Conservation (phyloP, 1,140 invertebrate species). For the Solen grandis region DNA sequence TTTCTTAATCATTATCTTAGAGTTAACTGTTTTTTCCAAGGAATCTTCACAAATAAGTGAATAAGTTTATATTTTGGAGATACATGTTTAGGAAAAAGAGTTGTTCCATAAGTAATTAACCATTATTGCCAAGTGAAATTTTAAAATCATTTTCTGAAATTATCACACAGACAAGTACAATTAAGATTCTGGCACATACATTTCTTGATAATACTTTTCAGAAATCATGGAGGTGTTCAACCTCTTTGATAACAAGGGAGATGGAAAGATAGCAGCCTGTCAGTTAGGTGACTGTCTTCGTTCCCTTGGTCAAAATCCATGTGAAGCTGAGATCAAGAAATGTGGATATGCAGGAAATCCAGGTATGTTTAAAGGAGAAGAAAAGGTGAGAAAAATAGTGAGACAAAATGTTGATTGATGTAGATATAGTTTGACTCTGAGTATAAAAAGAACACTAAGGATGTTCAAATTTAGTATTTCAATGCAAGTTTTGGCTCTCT, state of each 20-base stretch:
- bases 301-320: slow-evolving; percentile 98
- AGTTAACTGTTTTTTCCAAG: no score
- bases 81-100: background rate
- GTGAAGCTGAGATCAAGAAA: slow-evolving; percentile 98
- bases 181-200: background rate
- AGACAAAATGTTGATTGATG: no score
- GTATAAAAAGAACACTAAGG: no score
- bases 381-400: no score
- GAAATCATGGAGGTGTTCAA: slow-evolving; percentile 92
- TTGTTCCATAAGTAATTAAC: background rate
- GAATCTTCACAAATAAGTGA: background rate
- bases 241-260: slow-evolving; percentile 97
- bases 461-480: no score
- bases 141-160: background rate
- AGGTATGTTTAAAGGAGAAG: slow-evolving; percentile 59
- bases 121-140: background rate
- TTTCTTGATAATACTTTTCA: slow-evolving; percentile 7
- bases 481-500: no score
- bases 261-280: slow-evolving; percentile 97
- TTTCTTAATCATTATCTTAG: no score
- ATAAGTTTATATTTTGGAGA: background rate
- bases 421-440: no score
- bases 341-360: slow-evolving; percentile 84
- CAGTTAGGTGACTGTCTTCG: slow-evolving; percentile 98
- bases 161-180: background rate